A percentile compares a stretch with the other conserved stretches of the same genome.
Evolutionary conservation across 2,797 vertebrate species (phyloP).

Genomic region (Moxostoma hubbsi): DNA sequence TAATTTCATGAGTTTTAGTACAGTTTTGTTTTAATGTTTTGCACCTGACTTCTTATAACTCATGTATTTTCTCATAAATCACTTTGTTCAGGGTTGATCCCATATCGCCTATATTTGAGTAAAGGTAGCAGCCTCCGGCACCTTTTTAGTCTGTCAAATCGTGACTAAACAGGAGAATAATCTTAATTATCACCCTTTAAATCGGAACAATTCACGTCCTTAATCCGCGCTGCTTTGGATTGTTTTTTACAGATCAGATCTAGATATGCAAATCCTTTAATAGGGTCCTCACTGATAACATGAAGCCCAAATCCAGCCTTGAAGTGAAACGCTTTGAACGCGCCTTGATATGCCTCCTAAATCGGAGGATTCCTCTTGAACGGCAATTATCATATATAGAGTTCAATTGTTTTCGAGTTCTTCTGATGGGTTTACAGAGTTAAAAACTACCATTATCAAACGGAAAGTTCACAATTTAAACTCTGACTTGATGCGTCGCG

Average conservation of each 20-base stretch:
- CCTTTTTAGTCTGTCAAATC: slow-evolving; percentile 40
- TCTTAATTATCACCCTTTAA: slow-evolving; percentile 62
- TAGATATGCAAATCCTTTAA: slow-evolving; percentile 50
- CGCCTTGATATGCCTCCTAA: slow-evolving; percentile 15
- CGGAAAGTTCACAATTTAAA: neutral
- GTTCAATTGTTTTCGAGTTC: neutral
- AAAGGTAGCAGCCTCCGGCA: slow-evolving; percentile 20
- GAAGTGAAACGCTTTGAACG: slow-evolving; percentile 28
- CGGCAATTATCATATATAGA: slow-evolving; percentile 6
- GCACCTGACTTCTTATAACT: neutral
- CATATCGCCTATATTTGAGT: neutral
- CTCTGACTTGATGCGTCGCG: neutral
- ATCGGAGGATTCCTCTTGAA: slow-evolving; percentile 11
- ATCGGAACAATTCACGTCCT: slow-evolving; percentile 58
- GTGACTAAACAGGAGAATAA: slow-evolving; percentile 52
- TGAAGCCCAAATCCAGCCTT: slow-evolving; percentile 51
- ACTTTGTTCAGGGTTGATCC: neutral
- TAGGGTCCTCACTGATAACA: slow-evolving; percentile 58
- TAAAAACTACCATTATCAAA: neutral
- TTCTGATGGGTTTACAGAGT: neutral
- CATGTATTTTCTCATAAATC: neutral
- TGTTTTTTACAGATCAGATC: slow-evolving; percentile 55
- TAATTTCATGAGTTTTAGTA: too few species aligned
- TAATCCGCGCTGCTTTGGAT: slow-evolving; percentile 50
- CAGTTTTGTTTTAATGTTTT: neutral